Evolutionary conservation across 2,888 invertebrate species (phyloP), one percentile per base, ranked within the genome.

Genomic region (Formica aserva): DNA sequence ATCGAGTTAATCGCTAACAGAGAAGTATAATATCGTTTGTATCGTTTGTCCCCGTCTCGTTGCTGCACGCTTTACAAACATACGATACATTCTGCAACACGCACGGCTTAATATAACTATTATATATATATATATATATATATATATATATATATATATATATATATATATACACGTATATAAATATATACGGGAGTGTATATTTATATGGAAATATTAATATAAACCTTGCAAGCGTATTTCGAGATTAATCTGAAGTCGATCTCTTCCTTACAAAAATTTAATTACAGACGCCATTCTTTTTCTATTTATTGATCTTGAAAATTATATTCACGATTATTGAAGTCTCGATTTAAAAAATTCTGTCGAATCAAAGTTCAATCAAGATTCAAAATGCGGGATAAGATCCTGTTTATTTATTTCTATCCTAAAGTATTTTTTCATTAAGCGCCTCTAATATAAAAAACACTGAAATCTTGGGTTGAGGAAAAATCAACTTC

Each of bases 71-170:
- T 52, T 55, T 29, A 78, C 22, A 32, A 45, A 78, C 29, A 71
- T n/a, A 66, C 38, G 38, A 38, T 71, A 41, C 72, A 78, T 45
- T 72, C 32, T 72, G 78, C 38, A 55, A 71, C 22, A 78, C 22
- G 78, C 78, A 57, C 72, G 41, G 57, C 32, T 22, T 52, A 55
- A 62, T 71, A 22, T 60, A 48, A 78, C 9, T 18, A 26, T 77
- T 74, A 57, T 45, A 75, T 85, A 69, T 85, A 66, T 35, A 67
- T 84, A 66, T 35, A 67, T 84, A 74, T n/a, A n/a, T n/a, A n/a
- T n/a, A n/a, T 74, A 57, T 45, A 75, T 85, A 69, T 85, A 66
- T 35, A 67, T 84, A 66, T 35, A 67, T 74, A 57, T 45, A 75
- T 85, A 69, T 85, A 66, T 35, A 67, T 84, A 66, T 35, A 67